Evolutionary conservation across 2,113 vertebrate species (phyloP).

Genomic region (rabbit (Oryctolagus cuniculus)): mOryCun1.1 NC_091451.1:7690001-7690500

Average conservation of each 20-base stretch:
- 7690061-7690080: neutral
- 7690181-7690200: neutral
- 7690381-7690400: neutral
- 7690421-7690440: neutral
- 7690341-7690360: neutral
- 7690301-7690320: neutral
- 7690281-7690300: neutral
- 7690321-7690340: constrained; percentile 21
- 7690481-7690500: neutral
- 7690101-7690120: neutral
- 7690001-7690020: neutral
- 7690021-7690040: neutral
- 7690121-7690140: neutral
- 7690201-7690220: neutral
- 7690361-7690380: neutral
- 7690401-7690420: neutral
- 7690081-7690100: constrained; percentile 6
- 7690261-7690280: neutral
- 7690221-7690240: neutral
- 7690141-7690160: neutral
- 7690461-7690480: neutral
- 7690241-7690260: neutral
- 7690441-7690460: neutral
- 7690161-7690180: neutral
- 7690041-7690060: neutral